A percentile compares a stretch with the other conserved stretches of the same genome.
Evolutionary conservation across 2,113 vertebrate species (phyloP).

Genomic region (Sakesphorus luctuosus): DNA sequence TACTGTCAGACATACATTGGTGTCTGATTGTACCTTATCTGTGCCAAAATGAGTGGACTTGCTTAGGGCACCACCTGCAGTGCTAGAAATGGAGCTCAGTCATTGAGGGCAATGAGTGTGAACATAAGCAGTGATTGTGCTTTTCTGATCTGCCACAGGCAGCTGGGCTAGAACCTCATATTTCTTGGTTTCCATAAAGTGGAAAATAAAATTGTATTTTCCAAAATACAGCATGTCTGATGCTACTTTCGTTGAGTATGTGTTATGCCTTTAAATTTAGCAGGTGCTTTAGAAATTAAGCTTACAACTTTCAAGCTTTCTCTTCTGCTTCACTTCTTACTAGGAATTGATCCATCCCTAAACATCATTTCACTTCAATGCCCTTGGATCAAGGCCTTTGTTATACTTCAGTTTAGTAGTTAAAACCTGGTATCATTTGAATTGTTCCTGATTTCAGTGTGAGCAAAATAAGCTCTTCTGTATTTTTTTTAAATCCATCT

Average conservation of each 20-base stretch:
- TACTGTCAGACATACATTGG: neutral
- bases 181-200: conserved; percentile 1
- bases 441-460: neutral
- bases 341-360: neutral
- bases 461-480: neutral
- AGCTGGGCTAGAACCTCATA: neutral
- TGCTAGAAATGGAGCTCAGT: neutral
- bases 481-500: neutral
- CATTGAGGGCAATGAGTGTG: neutral
- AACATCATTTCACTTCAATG: neutral
- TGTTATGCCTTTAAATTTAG: neutral
- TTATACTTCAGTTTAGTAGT: neutral
- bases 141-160: neutral
- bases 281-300: neutral
- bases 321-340: neutral
- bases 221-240: neutral
- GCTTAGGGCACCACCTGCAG: neutral
- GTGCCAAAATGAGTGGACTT: neutral
- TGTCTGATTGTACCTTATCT: neutral
- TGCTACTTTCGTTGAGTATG: neutral
- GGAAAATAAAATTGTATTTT: neutral
- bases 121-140: neutral
- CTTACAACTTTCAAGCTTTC: neutral
- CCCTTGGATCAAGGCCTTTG: neutral
- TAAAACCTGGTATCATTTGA: neutral